Percentiles rank a stretch among this genome's conserved stretches.
Conservation (phyloP, 1,140 invertebrate species). For the Macrosteles quadrilineatus region DNA sequence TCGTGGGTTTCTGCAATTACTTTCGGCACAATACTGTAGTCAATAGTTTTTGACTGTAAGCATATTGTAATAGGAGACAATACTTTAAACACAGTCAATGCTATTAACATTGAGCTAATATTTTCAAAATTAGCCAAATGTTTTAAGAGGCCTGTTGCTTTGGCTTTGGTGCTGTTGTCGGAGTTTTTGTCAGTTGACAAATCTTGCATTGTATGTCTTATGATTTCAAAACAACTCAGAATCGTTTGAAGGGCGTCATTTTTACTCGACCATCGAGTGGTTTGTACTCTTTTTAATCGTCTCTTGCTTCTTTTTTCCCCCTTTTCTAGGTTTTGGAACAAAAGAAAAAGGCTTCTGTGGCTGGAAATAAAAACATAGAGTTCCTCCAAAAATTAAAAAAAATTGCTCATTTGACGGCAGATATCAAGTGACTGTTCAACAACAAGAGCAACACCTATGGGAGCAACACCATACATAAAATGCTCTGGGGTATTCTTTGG, state of each 20-base stretch:
- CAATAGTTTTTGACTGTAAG: conserved; percentile 14
- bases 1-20: conserved; percentile 10
- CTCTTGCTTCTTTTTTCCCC: conserved; percentile 4
- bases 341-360: background rate
- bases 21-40: conserved; percentile 8
- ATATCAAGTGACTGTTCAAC: conserved; percentile 18
- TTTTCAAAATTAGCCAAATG: conserved; percentile 22
- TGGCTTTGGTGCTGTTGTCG: conserved; percentile 9
- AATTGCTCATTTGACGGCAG: conserved; percentile 21
- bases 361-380: conserved; percentile 7
- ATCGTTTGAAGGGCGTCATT: conserved; percentile 8
- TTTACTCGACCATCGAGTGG: conserved; percentile 20
- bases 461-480: conserved; percentile 20
- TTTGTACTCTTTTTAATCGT: conserved; percentile 10
- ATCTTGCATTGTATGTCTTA: conserved; percentile 12
- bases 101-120: conserved; percentile 14
- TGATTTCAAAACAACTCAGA: background rate
- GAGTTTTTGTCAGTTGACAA: conserved; percentile 11
- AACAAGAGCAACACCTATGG: conserved; percentile 18
- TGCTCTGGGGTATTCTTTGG: background rate
- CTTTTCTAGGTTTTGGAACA: conserved; percentile 17
- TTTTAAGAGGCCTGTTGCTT: conserved; percentile 16
- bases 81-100: background rate
- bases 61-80: background rate
- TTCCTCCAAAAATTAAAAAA: conserved; percentile 17